Base-by-base conservation (phyloP, 2,888 invertebrate genomes). In the Eupelmus urozonus region DNA sequence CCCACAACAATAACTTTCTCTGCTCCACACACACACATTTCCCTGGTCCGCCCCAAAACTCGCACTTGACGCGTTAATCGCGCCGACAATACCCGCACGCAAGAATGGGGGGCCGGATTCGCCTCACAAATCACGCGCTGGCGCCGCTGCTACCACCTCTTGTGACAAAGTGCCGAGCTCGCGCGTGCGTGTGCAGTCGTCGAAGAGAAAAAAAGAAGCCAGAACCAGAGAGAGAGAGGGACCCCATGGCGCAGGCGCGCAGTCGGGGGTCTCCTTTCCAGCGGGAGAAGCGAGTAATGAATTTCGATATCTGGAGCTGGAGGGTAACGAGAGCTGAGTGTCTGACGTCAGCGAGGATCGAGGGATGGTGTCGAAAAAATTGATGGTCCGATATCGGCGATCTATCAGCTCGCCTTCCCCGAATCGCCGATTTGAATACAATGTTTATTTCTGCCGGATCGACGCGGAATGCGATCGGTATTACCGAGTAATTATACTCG, bases 101-200 rank as follows among this genome's bases (percentile, higher is more conserved):
- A 57, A 65, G 74, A 70, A 71, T 23, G 65, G 65, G 63, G 57
- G 29, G 62, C 59, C 45, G 73, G 76, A 80, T 77, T 80, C 74
- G 80, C 73, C 65, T 71, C 70, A 80, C 77, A 77, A 77, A 80
- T 80, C 79, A 80, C 13, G 16, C 67, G 16, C 40, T 20, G 9
- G 29, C 69, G 57, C 65, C 7, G 13, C 45, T 27, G 59, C 42
- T 63, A 42, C 62, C 16, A 65, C 51, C 1, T 20, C 45, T 27
- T 66, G 66, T 78, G 78, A 73, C 77, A 78, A 67, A 78, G 62
- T 78, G 62, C 67, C 59, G 65, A n/a, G n/a, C n/a, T n/a, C n/a
- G n/a, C n/a, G 70, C 16, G 45, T 20, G 45, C 25, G 29, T 11
- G 51, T 9, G 27, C 3, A 16, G 20, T 23, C 29, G 20, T 45